Percentiles rank a stretch among this genome's conserved stretches.
Conservation (phyloP, 1,140 invertebrate species). For the Bradysia coprophila region DNA sequence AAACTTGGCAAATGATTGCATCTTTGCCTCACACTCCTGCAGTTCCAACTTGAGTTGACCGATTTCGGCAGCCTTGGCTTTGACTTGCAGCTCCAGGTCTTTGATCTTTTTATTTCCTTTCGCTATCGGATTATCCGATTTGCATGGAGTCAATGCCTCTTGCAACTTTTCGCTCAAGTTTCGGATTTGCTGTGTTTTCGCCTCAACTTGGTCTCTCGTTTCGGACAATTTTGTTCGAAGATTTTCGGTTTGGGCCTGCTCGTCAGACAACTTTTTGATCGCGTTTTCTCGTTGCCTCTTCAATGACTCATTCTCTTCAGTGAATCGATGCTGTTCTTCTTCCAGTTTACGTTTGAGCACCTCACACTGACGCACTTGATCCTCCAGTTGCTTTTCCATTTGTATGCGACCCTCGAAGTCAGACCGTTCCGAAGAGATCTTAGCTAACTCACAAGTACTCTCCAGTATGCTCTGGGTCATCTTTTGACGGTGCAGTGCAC, state of each 20-base stretch:
- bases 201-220: slow-evolving; percentile 33
- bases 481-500: slow-evolving; percentile 52
- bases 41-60: slow-evolving; percentile 52
- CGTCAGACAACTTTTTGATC: slow-evolving; percentile 43
- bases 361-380: slow-evolving; percentile 60
- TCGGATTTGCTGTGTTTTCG: slow-evolving; percentile 40
- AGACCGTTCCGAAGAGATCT: slow-evolving; percentile 60
- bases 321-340: slow-evolving; percentile 57
- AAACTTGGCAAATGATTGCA: slow-evolving; percentile 65
- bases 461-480: slow-evolving; percentile 58
- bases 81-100: slow-evolving; percentile 56
- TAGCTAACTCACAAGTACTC: slow-evolving; percentile 63
- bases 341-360: slow-evolving; percentile 53
- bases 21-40: slow-evolving; percentile 44
- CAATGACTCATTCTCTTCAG: slow-evolving; percentile 40
- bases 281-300: slow-evolving; percentile 41
- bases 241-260: slow-evolving; percentile 39
- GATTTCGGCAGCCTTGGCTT: slow-evolving; percentile 47
- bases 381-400: slow-evolving; percentile 58
- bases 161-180: slow-evolving; percentile 46
- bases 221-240: slow-evolving; percentile 38
- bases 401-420: slow-evolving; percentile 60
- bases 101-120: slow-evolving; percentile 38
- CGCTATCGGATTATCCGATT: slow-evolving; percentile 25
- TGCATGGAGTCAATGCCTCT: slow-evolving; percentile 28